Conservation (phyloP, 2,888 invertebrate genomes). For the Heliconius charithonia region DNA sequence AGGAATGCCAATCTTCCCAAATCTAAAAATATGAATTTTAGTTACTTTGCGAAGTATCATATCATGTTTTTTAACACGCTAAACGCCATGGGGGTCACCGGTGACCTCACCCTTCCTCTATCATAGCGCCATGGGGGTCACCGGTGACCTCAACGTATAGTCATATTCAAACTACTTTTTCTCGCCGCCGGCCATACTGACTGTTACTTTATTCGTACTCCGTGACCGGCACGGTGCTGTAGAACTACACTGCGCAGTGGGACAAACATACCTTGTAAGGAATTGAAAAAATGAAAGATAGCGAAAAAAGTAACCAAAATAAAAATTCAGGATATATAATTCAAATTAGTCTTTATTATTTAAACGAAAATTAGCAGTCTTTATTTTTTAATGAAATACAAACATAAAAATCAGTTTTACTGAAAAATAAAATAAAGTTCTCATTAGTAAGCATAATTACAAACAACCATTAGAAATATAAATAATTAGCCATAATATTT, state of each 20-base stretch:
- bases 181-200: constrained; percentile 49
- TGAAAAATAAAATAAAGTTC: constrained; percentile 51
- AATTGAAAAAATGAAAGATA: constrained; percentile 50
- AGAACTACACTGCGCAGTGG: constrained; percentile 50
- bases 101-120: constrained; percentile 45
- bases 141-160: constrained; percentile 52
- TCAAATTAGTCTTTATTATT: constrained; percentile 50
- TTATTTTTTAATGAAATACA: constrained; percentile 43
- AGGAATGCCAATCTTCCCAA: too few relatives aligned
- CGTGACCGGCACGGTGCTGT: constrained; percentile 50
- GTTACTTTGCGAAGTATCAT: too few relatives aligned
- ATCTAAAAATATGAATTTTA: too few relatives aligned
- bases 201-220: constrained; percentile 48
- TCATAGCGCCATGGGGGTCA: constrained; percentile 51
- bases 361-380: constrained; percentile 50
- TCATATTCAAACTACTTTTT: constrained; percentile 51
- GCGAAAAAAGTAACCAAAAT: constrained; percentile 24
- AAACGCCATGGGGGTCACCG: not conserved
- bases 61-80: not conserved
- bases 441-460: constrained; percentile 50
- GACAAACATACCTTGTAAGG: constrained; percentile 50
- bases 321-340: constrained; percentile 45
- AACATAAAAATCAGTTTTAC: constrained; percentile 47
- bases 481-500: constrained; percentile 51
- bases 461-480: constrained; percentile 51